phyloP scores from a whole-genome alignment of 1,140 invertebrate genomes.

The Ceratitis capitata region DNA sequence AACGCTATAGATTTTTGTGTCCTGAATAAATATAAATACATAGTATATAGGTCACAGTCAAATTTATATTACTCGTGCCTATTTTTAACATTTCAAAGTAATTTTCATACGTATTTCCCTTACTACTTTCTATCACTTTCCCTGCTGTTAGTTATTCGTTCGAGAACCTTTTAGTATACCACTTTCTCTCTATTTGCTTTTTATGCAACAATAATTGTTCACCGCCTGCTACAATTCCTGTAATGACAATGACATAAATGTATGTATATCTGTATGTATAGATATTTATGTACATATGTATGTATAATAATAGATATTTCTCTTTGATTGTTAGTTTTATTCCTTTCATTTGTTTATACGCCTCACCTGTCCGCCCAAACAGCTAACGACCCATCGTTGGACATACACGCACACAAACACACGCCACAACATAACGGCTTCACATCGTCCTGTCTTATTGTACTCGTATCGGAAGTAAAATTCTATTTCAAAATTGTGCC shows the following conservation, averaged over 20 bases:
- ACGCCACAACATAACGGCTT: no score
- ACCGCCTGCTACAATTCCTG: background rate
- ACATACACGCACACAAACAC: background rate
- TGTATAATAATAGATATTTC: background rate
- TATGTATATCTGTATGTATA: background rate
- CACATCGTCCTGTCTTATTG: background rate
- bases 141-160: background rate
- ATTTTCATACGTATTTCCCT: background rate
- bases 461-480: no score
- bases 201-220: background rate
- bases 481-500: background rate
- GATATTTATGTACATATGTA: background rate
- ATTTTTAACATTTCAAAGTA: background rate
- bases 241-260: background rate
- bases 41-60: no score
- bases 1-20: no score
- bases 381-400: conserved; percentile 14
- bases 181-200: background rate
- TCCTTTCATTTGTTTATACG: background rate
- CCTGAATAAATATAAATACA: no score
- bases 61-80: background rate
- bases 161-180: background rate
- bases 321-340: conserved; percentile 2
- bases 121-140: background rate
- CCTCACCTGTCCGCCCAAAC: background rate